These are phyloP conservation scores for Helicoverpa zea DNA, from an alignment of 1,140 invertebrate genomes.

Conservation along the genomic window DNA sequence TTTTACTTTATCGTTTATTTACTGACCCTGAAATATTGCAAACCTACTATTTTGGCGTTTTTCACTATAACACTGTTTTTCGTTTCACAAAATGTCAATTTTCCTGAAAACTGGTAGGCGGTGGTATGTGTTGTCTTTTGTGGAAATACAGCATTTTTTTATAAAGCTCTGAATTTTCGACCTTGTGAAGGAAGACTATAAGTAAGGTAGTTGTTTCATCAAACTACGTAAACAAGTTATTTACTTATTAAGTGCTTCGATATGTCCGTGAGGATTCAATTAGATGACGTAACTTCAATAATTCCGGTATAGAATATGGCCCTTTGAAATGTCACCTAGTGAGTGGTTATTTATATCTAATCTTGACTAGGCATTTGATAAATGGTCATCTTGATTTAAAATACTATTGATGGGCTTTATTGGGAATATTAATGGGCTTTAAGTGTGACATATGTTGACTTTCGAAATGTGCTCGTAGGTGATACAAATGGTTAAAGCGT, in stretches of 20 bases:
- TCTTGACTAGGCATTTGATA: too few species aligned
- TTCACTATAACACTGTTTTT: too few species aligned
- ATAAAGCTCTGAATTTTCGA: background rate
- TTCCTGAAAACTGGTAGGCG: background rate
- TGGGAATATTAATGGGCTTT: too few species aligned
- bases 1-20: too few species aligned
- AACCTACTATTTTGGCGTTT: background rate
- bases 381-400: too few species aligned
- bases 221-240: constrained; percentile 1
- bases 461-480: too few species aligned
- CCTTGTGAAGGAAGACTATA: background rate
- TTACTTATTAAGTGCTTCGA: background rate
- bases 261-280: background rate
- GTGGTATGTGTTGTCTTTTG: background rate
- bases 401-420: too few species aligned
- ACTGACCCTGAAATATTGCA: background rate
- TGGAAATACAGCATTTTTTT: constrained; percentile 12
- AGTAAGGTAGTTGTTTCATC: background rate
- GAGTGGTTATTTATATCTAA: too few species aligned
- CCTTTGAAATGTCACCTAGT: background rate
- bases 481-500: too few species aligned
- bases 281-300: background rate
- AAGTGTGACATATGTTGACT: too few species aligned
- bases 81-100: background rate
- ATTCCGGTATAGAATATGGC: background rate